Base-by-base conservation (phyloP, 2,888 invertebrate genomes). In the Cistogaster globosa region DNA sequence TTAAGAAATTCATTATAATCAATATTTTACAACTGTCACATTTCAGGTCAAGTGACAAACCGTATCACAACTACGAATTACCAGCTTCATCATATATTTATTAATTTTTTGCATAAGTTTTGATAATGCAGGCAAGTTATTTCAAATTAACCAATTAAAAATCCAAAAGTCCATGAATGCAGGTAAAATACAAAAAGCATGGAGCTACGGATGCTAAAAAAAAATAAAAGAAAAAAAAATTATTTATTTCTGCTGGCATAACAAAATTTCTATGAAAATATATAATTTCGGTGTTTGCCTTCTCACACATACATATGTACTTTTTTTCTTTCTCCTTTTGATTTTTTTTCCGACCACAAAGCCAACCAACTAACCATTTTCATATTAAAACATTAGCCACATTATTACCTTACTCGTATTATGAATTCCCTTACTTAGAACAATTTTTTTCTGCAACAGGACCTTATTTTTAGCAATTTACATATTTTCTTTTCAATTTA, bases 71-170 rank as follows among this genome's bases (percentile, higher is more conserved):
- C 26, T 38, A 14, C 20, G 18, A 72, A 22, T 9, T 18, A 36
- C 48, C 12, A 48, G 18, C 6, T 55, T 45, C 26, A 26, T 26
- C 26, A 26, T 2, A 26, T 26, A 26, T 26, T 26, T 26, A 62
- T 57, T 32, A 22, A 45, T 53, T 57, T 26, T 55, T 32, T 26
- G 38, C 20, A 69, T 20, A 62, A 53, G 42, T 72, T 69, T 18
- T 53, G 2, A 69, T 38, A 48, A 72, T 74, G 58, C 42, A 22
- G 72, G 57, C 79, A 58, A 58, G 51, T 45, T 53, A 79, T 75
- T 84, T 76, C 65, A 76, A 42, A 75, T 84, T 38, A 68, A 58
- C 51, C 75, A 79, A 65, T 84, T 75, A 32, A 42, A 75, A 77
- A 79, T 18, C 69, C 32, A 60, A 84, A 84, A 55, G 45, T 79